These are phyloP conservation scores for Sclerurus mexicanus DNA, from an alignment of 2,113 vertebrate genomes.

Conservation along the genomic window DNA sequence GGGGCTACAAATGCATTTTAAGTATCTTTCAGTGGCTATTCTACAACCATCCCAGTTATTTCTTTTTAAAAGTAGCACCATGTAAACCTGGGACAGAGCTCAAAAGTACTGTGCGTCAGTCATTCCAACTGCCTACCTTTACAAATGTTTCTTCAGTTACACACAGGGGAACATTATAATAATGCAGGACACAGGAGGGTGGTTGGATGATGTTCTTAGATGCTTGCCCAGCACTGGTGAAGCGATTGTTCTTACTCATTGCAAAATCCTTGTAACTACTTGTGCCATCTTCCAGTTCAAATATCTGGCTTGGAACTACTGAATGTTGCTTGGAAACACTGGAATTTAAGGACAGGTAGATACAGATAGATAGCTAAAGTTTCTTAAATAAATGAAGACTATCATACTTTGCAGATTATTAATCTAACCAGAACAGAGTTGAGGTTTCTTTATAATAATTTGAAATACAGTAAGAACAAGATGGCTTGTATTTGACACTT, in stretches of 20 bases:
- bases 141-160: slow-evolving; percentile 90
- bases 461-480: background rate
- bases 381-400: background rate
- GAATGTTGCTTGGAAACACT: slow-evolving; percentile 95
- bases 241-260: slow-evolving; percentile 97
- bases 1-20: background rate
- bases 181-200: slow-evolving; percentile 93
- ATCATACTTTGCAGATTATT: background rate
- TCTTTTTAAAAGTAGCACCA: background rate
- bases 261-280: slow-evolving; percentile 98
- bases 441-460: background rate
- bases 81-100: background rate
- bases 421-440: background rate
- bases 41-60: background rate
- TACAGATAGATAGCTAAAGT: background rate
- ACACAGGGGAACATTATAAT: slow-evolving; percentile 92
- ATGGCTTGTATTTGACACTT: background rate
- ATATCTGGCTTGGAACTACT: slow-evolving; percentile 96
- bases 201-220: slow-evolving; percentile 98
- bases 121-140: slow-evolving; percentile 73
- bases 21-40: background rate
- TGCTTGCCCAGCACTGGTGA: slow-evolving; percentile 93
- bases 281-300: slow-evolving; percentile 90
- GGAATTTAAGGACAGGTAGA: background rate
- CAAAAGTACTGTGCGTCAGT: background rate